Conservation (phyloP, 2,113 vertebrate genomes). For the Micromys minutus region DNA sequence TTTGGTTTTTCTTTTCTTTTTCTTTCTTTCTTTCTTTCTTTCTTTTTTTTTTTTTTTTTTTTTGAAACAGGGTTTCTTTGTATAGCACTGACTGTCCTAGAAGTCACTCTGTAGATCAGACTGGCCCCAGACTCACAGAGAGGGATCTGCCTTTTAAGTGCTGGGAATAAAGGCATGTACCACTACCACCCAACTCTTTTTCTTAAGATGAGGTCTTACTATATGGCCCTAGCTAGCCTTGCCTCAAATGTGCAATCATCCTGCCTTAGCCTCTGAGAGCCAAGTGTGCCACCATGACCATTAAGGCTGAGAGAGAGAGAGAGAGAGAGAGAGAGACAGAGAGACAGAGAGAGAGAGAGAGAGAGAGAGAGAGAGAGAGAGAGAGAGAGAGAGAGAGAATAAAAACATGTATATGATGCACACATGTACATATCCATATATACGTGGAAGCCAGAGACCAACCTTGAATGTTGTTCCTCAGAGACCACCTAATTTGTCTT, state of each 20-base stretch:
- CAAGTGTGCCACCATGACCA: not conserved
- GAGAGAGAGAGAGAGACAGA: too few species aligned
- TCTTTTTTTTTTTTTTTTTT: not conserved
- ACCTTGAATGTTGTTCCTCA: not conserved
- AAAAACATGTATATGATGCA: not conserved
- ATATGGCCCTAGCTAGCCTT: not conserved
- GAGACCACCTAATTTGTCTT: not conserved
- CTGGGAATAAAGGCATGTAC: not conserved
- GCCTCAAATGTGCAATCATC: not conserved
- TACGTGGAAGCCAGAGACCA: not conserved
- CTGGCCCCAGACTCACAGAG: not conserved
- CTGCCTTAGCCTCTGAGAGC: not conserved
- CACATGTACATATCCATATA: not conserved
- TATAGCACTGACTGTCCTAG: not conserved
- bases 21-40: not conserved
- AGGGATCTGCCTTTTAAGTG: not conserved
- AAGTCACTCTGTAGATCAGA: not conserved
- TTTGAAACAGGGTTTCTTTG: not conserved
- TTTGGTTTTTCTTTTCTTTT: too few species aligned
- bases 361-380: too few species aligned
- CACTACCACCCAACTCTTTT: not conserved
- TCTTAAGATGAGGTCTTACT: not conserved
- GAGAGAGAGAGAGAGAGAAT: too few species aligned
- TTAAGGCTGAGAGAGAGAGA: not conserved
- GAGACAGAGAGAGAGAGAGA: too few species aligned